Evolutionary conservation across 2,113 vertebrate genomes (phyloP).

Genomic region (Calyptommatus sinebrachiatus): DNA sequence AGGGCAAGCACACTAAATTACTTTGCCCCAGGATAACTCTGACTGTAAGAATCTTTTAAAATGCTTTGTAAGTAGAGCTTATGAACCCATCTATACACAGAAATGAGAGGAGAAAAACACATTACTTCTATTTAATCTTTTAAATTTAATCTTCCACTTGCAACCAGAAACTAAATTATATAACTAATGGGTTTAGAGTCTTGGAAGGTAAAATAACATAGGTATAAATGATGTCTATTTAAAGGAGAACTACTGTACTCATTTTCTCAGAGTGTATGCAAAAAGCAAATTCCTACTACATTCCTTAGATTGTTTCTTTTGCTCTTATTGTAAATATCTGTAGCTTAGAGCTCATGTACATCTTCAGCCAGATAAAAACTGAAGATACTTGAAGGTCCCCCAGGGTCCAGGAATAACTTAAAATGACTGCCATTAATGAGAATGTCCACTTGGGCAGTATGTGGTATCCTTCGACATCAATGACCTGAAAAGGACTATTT

Average conservation of each 20-base stretch:
- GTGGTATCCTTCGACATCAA: too few species aligned
- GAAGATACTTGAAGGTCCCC: too few species aligned
- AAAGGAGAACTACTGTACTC: not conserved
- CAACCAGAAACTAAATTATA: constrained; percentile 13
- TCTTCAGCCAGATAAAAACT: too few species aligned
- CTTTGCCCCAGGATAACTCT: constrained; percentile 72
- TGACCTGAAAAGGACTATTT: too few species aligned
- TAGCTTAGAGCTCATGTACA: too few species aligned
- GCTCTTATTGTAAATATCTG: too few species aligned
- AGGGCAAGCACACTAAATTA: constrained; percentile 67
- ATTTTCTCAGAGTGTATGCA: not conserved
- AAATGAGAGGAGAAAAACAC: constrained; percentile 53
- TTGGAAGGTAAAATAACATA: constrained; percentile 46
- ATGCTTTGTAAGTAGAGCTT: constrained; percentile 65
- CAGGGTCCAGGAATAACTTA: too few species aligned
- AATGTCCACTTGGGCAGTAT: too few species aligned
- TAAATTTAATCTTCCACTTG: constrained; percentile 46
- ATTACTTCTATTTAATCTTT: not conserved
- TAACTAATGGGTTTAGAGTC: constrained; percentile 47
- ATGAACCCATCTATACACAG: constrained; percentile 36
- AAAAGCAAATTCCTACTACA: not conserved
- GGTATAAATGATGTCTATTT: constrained; percentile 20
- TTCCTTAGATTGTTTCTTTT: not conserved
- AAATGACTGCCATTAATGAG: too few species aligned
- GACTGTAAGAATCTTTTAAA: constrained; percentile 64